Conservation (phyloP, 35 echinoderm and acorn worm genomes). For the Ophiothrix spiculata region DNA sequence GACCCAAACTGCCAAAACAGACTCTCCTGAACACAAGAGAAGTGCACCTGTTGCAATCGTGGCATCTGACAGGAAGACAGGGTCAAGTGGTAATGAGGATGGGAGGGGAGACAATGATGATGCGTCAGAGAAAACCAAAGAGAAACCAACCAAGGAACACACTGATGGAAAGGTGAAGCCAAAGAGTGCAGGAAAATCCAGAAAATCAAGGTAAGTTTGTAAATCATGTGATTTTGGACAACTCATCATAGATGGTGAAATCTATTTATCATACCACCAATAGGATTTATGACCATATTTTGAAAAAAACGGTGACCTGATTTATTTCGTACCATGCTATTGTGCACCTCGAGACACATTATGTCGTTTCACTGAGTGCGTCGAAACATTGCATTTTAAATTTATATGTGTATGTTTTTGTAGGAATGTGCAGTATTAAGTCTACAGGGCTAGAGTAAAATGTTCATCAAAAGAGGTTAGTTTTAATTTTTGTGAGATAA, state of each 20-base stretch:
- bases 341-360: neutral
- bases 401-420: too few species aligned
- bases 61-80: neutral
- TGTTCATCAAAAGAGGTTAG: too few species aligned
- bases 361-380: neutral
- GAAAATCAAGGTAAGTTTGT: neutral
- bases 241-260: too few species aligned
- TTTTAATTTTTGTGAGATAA: too few species aligned
- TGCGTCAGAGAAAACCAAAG: neutral
- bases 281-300: neutral
- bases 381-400: too few species aligned
- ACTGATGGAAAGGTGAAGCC: neutral
- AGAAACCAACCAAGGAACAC: neutral
- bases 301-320: neutral
- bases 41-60: neutral
- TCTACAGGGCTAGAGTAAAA: too few species aligned
- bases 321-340: neutral
- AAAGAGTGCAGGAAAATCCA: neutral
- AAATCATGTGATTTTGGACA: too few species aligned
- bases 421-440: too few species aligned
- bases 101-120: neutral
- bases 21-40: conserved; percentile 18
- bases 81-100: neutral
- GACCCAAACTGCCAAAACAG: neutral
- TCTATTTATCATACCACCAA: too few species aligned